Evolutionary conservation across 1,140 invertebrate species (phyloP), one percentile per base, ranked within the genome.

Genomic region (Alviniconcha marisindica): DNA sequence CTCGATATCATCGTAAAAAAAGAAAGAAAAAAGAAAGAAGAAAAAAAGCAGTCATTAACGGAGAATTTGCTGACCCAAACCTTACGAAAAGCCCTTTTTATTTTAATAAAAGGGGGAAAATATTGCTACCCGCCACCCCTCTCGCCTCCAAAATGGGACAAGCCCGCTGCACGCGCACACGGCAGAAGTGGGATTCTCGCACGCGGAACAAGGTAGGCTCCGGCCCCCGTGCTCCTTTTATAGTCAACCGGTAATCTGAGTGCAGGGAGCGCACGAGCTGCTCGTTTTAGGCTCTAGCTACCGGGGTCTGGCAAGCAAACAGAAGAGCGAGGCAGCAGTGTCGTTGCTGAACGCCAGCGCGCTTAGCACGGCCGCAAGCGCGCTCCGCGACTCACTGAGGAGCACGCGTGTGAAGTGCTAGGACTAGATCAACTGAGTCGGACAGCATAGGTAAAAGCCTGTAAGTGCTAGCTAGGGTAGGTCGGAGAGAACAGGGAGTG

Each of bases 161-260:
- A 4, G 21, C 44, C 78, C 56, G 36, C 56, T 31, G 54, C 60
- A 42, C 78, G 60, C 78, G 78, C 60, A 60, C 78, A 36, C 56
- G 31, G 36, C 36, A 31, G 54, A 80, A 66, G 51, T 44, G 60
- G 51, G 60, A 38, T 44, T 42, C 31, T 60, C 36, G 40, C 78
- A 80, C 60, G 60, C 40, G 56, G 36, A 44, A 48, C 24, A 28
- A 60, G 51, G 77, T n/a, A 2, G 51, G 51, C 4, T 14, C 54
- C 7, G 40, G 31, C 36, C 78, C n/a, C 78, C 31, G 33, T 80
- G n/a, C 18, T 66, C 78, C 78, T 80, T 80, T 80, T 80, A 80
- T 80, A 69, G 78, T 33, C 60, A 80, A 80, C 40, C 15, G 56
- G 78, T 80, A 80, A 80, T 38, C 15, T 44, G 78, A 80, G 33